phyloP scores from a whole-genome alignment of 1,140 invertebrate species.

The Campoletis sonorensis region DNA sequence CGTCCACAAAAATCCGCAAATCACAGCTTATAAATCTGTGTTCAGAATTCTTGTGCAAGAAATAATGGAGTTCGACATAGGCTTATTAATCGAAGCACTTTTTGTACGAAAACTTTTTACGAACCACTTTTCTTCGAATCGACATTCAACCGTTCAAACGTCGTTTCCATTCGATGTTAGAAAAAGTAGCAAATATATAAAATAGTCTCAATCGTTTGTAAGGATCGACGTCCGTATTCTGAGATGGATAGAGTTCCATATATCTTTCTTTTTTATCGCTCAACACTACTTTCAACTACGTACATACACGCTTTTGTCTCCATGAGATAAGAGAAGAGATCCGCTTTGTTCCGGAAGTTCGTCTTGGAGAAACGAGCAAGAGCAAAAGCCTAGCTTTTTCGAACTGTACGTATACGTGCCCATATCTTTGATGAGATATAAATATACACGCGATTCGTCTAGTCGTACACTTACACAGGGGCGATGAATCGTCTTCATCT shows the following conservation, averaged over 20 bases:
- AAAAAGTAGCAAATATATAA: not conserved
- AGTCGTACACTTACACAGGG: not conserved
- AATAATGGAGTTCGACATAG: too few species aligned
- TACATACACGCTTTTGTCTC: conserved; percentile 12
- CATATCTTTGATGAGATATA: not conserved
- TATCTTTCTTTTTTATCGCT: not conserved
- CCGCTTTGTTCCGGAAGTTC: conserved; percentile 39
- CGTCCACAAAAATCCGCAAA: too few species aligned
- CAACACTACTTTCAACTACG: not conserved
- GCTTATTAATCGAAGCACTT: too few species aligned
- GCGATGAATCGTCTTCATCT: not conserved
- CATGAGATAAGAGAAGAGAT: conserved; percentile 29
- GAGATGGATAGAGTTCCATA: not conserved
- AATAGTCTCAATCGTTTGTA: conserved; percentile 1
- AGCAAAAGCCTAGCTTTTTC: not conserved
- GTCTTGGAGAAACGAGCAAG: conserved; percentile 5
- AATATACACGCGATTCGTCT: not conserved
- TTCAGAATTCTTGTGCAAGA: too few species aligned
- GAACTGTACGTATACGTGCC: not conserved
- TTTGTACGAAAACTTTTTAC: too few species aligned
- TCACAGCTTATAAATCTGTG: too few species aligned
- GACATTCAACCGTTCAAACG: too few species aligned
- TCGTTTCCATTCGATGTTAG: too few species aligned
- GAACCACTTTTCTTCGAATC: too few species aligned
- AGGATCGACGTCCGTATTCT: not conserved